phyloP scores from a whole-genome alignment of 2,888 invertebrate genomes.

The Orchesellides sinensis region DNA sequence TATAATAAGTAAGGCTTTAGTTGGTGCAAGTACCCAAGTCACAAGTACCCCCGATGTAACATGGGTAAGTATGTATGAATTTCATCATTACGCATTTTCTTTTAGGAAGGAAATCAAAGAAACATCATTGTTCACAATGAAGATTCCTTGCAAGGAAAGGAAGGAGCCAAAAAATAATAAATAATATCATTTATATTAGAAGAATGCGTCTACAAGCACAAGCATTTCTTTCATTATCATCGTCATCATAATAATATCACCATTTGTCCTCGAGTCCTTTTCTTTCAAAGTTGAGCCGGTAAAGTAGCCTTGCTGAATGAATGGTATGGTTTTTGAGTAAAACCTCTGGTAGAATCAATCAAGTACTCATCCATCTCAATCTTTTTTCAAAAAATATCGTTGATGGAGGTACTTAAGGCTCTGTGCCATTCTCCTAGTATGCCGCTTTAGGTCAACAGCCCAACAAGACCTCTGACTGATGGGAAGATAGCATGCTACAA shows the following conservation, averaged over 20 bases:
- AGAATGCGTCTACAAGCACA: conserved; percentile 10
- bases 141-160: conserved; percentile 41
- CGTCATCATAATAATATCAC: conserved; percentile 52
- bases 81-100: conserved; percentile 40
- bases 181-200: conserved; percentile 33
- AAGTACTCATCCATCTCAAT: conserved; percentile 62
- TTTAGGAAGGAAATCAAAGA: conserved; percentile 40
- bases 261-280: conserved; percentile 59
- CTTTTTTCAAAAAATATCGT: conserved; percentile 31
- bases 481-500: too few species aligned
- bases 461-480: too few species aligned
- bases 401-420: conserved; percentile 53
- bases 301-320: conserved; percentile 21
- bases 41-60: conserved; percentile 33
- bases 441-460: conserved; percentile 61
- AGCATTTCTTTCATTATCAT: conserved; percentile 57
- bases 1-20: too few species aligned
- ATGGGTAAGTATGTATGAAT: too few species aligned
- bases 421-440: conserved; percentile 23
- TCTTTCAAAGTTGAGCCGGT: conserved; percentile 35
- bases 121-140: conserved; percentile 4
- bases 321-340: background rate
- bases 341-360: conserved; percentile 17
- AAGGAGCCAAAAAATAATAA: conserved; percentile 56
- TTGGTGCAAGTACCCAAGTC: background rate